These are phyloP conservation scores for Vanessa atalanta DNA, from an alignment of 1,140 invertebrate genomes.

Conservation along the genomic window DNA sequence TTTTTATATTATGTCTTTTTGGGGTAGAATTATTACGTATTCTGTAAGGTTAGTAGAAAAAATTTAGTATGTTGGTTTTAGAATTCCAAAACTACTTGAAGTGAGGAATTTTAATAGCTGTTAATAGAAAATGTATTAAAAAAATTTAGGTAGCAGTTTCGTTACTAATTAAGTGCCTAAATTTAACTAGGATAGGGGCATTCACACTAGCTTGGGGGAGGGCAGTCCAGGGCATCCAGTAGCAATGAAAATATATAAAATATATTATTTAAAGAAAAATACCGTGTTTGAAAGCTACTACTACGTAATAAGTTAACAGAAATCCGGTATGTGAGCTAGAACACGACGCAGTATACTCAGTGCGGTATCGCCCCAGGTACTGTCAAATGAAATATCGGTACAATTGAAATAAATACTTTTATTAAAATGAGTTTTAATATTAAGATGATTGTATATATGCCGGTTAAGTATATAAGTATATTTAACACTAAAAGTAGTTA, in stretches of 20 bases:
- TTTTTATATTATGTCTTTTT: background rate
- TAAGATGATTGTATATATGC: conserved; percentile 68
- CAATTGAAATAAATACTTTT: conserved; percentile 75
- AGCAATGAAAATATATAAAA: conserved; percentile 69
- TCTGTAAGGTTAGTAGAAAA: background rate
- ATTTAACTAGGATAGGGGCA: conserved; percentile 72
- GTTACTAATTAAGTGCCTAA: conserved; percentile 73
- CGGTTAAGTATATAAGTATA: conserved; percentile 72
- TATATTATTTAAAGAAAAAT: conserved; percentile 60
- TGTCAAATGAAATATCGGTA: conserved; percentile 71
- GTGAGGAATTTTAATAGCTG: conserved; percentile 53
- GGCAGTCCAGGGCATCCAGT: conserved; percentile 76
- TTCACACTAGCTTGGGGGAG: conserved; percentile 75
- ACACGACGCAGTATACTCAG: conserved; percentile 43
- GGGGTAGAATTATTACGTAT: too few relatives aligned
- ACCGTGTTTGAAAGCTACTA: conserved; percentile 70
- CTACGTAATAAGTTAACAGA: conserved; percentile 59
- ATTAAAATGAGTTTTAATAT: conserved; percentile 74
- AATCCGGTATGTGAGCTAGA: conserved; percentile 79
- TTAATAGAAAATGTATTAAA: conserved; percentile 57
- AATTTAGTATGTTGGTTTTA: conserved; percentile 55
- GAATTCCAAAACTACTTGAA: conserved; percentile 66
- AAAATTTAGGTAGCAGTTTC: conserved; percentile 66
- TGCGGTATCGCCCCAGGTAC: conserved; percentile 44
- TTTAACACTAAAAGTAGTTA: conserved; percentile 68